Base-by-base conservation (phyloP, 2,888 invertebrate genomes). In the Drosophila putrida region DNA sequence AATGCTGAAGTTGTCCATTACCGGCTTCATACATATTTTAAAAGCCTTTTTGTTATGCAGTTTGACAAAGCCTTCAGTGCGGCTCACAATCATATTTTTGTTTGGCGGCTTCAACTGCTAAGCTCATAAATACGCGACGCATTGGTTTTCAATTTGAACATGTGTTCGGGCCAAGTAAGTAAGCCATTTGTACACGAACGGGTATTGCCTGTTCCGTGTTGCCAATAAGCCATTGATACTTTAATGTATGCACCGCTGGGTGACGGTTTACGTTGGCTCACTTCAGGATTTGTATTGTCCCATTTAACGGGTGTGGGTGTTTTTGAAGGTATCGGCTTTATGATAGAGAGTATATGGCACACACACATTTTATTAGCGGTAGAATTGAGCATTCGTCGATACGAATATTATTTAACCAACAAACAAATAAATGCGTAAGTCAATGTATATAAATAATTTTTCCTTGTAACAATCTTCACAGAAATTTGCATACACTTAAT, bases 201-300 rank as follows among this genome's bases (percentile, higher is more conserved):
- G 25, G 43, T 54, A 43, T 43, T 55, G 69, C 20, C 39, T 6
- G 46, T 15, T 51, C 35, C 60, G 20, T 51, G 51, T 27, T 43
- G 10, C 35, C 72, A 58, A 59, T 85, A 82, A 88, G 80, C 88
- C 86, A 80, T 80, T 82, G 86, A 88, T 88, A 82, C 86, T 74
- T 76, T 83, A 85, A 82, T 85, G 70, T 85, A 80, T 79, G 80
- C 57, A 75, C 55, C 63, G 60, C 57, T 66, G 69, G 63, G 62
- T 72, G 67, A 46, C 63, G 62, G 79, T 67, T 82, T 79, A 68
- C 47, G 66, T 60, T 60, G 68, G 86, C 62, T 85, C 77, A 82
- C 69, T 60, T 60, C 80, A 43, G 88, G 83, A 76, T 88, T 86
- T 76, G 78, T 60, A 64, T 53, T 38, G 54, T 59, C 20, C 20